Evolutionary conservation across 1,140 invertebrate genomes (phyloP), one percentile per base, ranked within the genome.

Genomic region (Acromyrmex echinatior): DNA sequence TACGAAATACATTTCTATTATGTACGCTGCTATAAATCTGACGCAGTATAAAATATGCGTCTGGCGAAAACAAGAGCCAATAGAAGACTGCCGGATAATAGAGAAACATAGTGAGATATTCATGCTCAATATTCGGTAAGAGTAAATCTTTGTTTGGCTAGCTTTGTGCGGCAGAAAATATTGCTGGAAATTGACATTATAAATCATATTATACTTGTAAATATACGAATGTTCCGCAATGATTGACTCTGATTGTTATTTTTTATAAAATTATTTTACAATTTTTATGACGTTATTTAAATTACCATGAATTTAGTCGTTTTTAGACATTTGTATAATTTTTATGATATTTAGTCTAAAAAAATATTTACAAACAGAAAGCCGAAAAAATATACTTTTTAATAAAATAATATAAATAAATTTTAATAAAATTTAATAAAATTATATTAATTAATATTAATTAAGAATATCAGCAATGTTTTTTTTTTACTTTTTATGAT

Each of bases 1-100:
- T 76, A 76, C 70, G 70, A 63, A 62, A 84, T 84, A 84, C 70
- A 18, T 84, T 76, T 49, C 70, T 71, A 74, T 84, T 84, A 74
- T 84, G 28, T 28, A 31, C 45, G n/a, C 28, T 7, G 56, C 56
- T 45, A 76, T 84, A 84, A 74, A 84, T 84, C 80, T 49, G n/a
- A 74, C 39, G 45, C 4, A 9, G 18, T 31, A 84, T 84, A 84
- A 84, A 84, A 84, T 84, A 84, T 49, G 70, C 56, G 80, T 31
- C 39, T 35, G 9, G 28, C 56, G 56, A 49, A 84, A 71, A 76
- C 70, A 62, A 84, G 25, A 28, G 7, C 70, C 56, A 25, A 73
- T 76, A 51, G 39, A 62, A 76, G 35, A 68, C 35, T 25, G 45
- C 0, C 12, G 56, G 53, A 74, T 84, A 84, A 84, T 84, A 45